Evolutionary conservation across 1,140 invertebrate genomes (phyloP), one percentile per base, ranked within the genome.

Genomic region (Megalonaias nervosa): DNA sequence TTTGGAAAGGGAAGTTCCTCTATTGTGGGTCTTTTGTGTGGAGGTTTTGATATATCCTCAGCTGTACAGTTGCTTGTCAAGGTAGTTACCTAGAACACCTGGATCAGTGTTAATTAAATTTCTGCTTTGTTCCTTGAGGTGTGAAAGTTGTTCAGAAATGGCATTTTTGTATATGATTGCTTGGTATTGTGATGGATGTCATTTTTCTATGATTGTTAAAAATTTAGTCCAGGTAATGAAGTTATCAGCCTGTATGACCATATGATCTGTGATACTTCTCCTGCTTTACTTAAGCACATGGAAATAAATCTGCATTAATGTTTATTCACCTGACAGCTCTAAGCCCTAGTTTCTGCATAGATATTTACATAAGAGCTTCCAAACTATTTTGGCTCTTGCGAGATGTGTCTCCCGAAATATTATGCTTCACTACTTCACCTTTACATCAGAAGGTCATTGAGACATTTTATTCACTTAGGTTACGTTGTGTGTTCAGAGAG

Each of bases 41-140:
- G 85, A 26, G 82, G 80, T 6, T 86, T 85, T 81, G 85, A 86
- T 67, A 78, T 80, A 56, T 86, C 85, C 12, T 77, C 85, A 19
- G 83, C 82, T 56, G 78, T 85, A 17, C 78, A 82, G 75, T 78
- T 86, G 5, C 61, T 86, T 17, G 75, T 85, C 19, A 86, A 86
- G 83, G 85, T 85, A 69, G 70, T 16, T 48, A 48, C 38, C 38
- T 48, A 11, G 38, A 48, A 48, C 38, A 48, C 38, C 38, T 48
- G 38, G 9, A 11, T 11, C 11, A 11, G 38, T 48, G 38, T 48
- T 48, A 48, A 48, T 11, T 48, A 48, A 48, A 48, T 48, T 48
- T 48, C 38, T 48, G 38, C 38, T 48, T 48, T 48, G 4, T 48
- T 48, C 38, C 9, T 11, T 48, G 38, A 11, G 0, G 38, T 48